Conservation (phyloP, 2,797 vertebrate genomes). For the Corythornis leucogaster region DNA sequence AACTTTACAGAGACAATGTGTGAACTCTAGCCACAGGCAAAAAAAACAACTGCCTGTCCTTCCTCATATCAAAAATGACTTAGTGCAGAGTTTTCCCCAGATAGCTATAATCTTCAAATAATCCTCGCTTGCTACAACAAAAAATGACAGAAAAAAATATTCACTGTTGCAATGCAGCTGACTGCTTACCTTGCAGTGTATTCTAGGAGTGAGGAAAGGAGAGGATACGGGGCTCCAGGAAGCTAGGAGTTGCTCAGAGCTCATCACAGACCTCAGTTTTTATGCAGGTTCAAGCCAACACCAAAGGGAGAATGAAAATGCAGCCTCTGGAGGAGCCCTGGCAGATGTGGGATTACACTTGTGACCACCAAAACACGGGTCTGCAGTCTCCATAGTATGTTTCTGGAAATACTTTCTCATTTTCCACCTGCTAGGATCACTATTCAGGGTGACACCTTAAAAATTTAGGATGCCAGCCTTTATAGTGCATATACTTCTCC, state of each 20-base stretch:
- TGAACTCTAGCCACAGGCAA: conserved; percentile 22
- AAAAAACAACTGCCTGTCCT: background rate
- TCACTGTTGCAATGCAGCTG: background rate
- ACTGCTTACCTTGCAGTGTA: background rate
- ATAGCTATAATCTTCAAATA: conserved; percentile 36
- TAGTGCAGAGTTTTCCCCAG: conserved; percentile 36
- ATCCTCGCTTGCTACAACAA: conserved; percentile 17
- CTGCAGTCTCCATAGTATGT: background rate
- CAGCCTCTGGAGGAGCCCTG: background rate
- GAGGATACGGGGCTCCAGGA: background rate
- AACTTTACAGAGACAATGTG: background rate
- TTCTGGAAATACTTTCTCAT: background rate
- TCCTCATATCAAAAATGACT: conserved; percentile 26
- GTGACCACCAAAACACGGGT: background rate
- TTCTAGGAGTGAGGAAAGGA: background rate
- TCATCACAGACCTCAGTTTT: background rate
- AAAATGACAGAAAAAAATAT: conserved; percentile 16
- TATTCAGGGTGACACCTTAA: background rate
- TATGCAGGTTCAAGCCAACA: background rate
- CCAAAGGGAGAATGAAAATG: background rate
- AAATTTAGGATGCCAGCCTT: background rate
- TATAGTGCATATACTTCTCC: background rate
- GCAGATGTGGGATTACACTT: background rate
- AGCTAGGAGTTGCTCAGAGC: background rate
- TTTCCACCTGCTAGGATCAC: background rate